Percentiles rank a stretch among this genome's conserved stretches.
Conservation (phyloP, 2,888 invertebrate species). For the Stenichneumon culpator region DNA sequence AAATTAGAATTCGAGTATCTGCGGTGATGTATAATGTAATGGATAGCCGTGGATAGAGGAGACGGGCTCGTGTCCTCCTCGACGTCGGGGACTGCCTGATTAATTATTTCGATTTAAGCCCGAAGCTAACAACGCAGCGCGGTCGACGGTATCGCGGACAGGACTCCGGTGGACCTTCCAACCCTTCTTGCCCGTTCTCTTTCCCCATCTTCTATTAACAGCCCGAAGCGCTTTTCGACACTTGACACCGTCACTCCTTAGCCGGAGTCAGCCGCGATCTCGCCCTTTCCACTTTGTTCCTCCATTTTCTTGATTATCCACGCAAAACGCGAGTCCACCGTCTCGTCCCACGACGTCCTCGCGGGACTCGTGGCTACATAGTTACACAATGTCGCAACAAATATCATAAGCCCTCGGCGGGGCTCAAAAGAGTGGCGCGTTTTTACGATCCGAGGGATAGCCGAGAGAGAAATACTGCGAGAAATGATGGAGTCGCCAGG, state of each 20-base stretch:
- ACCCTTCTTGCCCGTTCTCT: conserved; percentile 36
- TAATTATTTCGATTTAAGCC: conserved; percentile 83
- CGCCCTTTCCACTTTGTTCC: conserved; percentile 30
- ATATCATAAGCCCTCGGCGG: conserved; percentile 73
- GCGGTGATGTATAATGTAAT: conserved; percentile 84
- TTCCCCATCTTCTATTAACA: conserved; percentile 78
- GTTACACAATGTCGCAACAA: conserved; percentile 63
- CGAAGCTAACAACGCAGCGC: conserved; percentile 79
- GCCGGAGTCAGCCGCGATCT: background rate
- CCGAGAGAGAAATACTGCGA: conserved; percentile 70
- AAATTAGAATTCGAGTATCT: conserved; percentile 84
- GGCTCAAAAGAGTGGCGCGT: conserved; percentile 75
- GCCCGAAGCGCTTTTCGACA: conserved; percentile 75
- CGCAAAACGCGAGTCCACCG: background rate
- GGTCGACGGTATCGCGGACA: conserved; percentile 67
- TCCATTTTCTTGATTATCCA: conserved; percentile 41
- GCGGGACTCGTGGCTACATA: conserved; percentile 29
- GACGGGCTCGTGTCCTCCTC: conserved; percentile 36
- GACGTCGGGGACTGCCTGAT: conserved; percentile 78
- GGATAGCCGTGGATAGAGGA: conserved; percentile 76
- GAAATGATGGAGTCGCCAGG: conserved; percentile 77
- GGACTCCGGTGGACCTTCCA: conserved; percentile 44
- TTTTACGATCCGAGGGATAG: conserved; percentile 74
- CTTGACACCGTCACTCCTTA: conserved; percentile 73
- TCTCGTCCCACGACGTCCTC: conserved; percentile 19